Base-by-base conservation (phyloP, 2,888 invertebrate species). In the Incurvaria masculella region DNA sequence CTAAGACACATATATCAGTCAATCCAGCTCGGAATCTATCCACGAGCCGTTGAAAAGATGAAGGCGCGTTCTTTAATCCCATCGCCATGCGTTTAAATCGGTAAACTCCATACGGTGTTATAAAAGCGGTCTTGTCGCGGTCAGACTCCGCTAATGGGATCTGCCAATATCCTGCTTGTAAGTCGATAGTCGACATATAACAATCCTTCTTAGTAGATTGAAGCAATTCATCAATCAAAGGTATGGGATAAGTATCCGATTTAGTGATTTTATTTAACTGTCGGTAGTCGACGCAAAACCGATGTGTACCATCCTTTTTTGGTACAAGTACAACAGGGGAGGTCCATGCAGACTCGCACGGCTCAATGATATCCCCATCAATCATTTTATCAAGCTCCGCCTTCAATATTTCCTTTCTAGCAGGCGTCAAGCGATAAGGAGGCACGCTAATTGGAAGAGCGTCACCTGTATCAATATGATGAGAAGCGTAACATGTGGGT, bases 301-400 rank as follows among this genome's bases (percentile, higher is more conserved):
- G 50, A 18, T 53, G 41, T 8, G 48, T 47, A 23, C 60, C 63
- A 52, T 60, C 55, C 45, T 53, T 56, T 48, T 67, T 69, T 2
- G 61, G 61, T 4, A 67, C 60, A 42, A 66, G 49, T 1, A 68
- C 56, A 1, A 58, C 59, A 6, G 64, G 66, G 4, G 64, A 56
- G 1, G 60, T 55, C 65, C 64, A 68, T 2, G 64, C 58, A 1
- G 63, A 64, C 46, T 65, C 65, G 45, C 61, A 60, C 41, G 65
- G 62, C 49, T 68, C 64, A 1, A 67, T 63, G 1, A 68, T 54
- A 1, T 53, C 61, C 4, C 61, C 56, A 3, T 53, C 42, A 3
- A 64, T 44, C 61, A 66, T 59, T 41, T 53, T 49, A 8, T 59
- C 57, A 1, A 67, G 43, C 51, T 65, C 57, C 39, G 21, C 41